Base-by-base conservation (phyloP, 1,140 invertebrate genomes). In the Cyclargus thomasi region DNA sequence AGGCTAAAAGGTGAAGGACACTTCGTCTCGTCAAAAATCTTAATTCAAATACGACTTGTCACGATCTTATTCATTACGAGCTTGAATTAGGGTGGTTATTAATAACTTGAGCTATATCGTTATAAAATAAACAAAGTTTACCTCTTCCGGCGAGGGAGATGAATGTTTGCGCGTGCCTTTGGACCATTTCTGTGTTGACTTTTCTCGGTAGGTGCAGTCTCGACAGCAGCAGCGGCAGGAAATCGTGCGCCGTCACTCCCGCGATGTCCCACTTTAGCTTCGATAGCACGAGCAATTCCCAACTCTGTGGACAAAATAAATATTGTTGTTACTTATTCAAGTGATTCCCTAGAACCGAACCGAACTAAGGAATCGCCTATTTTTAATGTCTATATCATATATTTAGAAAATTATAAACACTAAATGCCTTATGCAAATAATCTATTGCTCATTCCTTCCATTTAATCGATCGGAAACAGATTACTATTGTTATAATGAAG, bases 261-360 rank as follows among this genome's bases (percentile, higher is more conserved):
- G 94, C 94, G 67, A 96, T 90, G 86, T 97, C 95, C 96, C 96
- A 97, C 77, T 96, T 96, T 62, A 97, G 86, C 78, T 95, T 95
- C 14, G 93, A 93, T 57, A 97, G 90, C 55, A 97, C 93, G 74
- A 96, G 86, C 74, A 96, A 91, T 83, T 97, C 96, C 95, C 95
- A 97, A 79, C 94, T 94, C 95, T 97, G 93, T 72, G 92, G 92
- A 91, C 86, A 91, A 86, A 63, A 36, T 62, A 65, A 66, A 29
- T 29, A 6, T 2, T 8, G 29, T 5, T 29, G 8, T 29, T 29
- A 29, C 5, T 29, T 8, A 29, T 8, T 29, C 29, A 8, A 7
- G 29, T 8, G 8, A 29, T 7, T 29, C 29, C 29, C 8, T 29
- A 7, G 29, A 29, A 29, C n/a, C n/a, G n/a, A n/a, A n/a, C n/a